phyloP scores from a whole-genome alignment of 2,888 invertebrate genomes.

The Eurois occulta region DNA sequence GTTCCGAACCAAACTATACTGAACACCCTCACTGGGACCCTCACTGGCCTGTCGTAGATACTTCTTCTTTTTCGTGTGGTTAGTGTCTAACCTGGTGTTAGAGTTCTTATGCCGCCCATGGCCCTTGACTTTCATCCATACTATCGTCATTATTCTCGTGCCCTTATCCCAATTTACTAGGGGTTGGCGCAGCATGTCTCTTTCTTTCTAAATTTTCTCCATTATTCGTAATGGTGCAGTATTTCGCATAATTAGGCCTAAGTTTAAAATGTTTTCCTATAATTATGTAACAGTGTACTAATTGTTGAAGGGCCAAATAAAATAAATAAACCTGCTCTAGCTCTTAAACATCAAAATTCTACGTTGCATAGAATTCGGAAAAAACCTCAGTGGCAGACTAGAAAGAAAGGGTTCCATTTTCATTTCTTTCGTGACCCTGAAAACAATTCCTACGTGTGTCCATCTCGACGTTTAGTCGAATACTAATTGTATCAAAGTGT shows the following conservation, averaged over 20 bases:
- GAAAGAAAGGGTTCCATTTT: neutral
- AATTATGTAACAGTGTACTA: neutral
- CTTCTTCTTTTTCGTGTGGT: neutral
- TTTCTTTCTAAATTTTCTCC: neutral
- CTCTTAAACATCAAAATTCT: neutral
- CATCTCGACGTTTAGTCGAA: slow-evolving; percentile 9
- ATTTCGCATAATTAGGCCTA: neutral
- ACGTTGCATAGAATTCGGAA: neutral
- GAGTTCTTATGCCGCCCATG: neutral
- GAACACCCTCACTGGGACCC: too few species aligned
- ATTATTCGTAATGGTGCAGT: neutral
- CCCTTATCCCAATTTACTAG: neutral
- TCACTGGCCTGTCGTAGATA: neutral
- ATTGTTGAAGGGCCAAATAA: neutral
- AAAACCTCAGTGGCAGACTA: neutral
- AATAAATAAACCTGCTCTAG: neutral
- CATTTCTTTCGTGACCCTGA: neutral
- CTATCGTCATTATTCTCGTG: neutral
- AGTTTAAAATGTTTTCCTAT: neutral
- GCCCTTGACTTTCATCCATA: neutral
- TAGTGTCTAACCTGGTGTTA: neutral
- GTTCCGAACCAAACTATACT: neutral
- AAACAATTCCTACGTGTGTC: neutral
- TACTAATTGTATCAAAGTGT: slow-evolving; percentile 43
- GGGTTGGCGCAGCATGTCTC: neutral